Evolutionary conservation across 2,113 vertebrate species (phyloP), one percentile per base, ranked within the genome.

Genomic region (Cyrtonyx montezumae): DNA sequence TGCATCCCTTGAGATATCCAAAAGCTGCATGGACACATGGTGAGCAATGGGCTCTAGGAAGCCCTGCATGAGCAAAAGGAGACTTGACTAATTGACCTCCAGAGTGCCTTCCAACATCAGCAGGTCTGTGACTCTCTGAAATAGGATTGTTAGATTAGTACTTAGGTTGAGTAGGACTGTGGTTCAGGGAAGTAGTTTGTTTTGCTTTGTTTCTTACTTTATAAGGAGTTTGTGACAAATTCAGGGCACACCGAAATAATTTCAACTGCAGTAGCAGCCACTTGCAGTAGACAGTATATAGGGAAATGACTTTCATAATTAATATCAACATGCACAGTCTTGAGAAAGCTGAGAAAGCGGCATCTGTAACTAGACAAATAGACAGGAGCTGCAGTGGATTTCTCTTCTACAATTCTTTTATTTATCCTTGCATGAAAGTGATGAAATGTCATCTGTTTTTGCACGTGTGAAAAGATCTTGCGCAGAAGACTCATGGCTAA

Each of bases 381-480:
- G 87, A 63, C 26, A 88, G 66, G 66, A 91, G 80, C 53, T 74
- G 58, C 4, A 11, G 43, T 37, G 49, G 70, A 76, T 90, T 96
- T 96, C 85, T 92, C 55, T 91, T 96, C 76, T 40, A 66, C 6
- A 43, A 48, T 93, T 90, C 67, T 87, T 84, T 76, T 94, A 67
- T 90, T 96, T 95, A 91, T 91, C 79, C 46, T 74, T 88, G 84
- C 58, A 19, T 75, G 71, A 36, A 97, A 94, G 93, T 92, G 96
- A 93, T 96, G 96, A 97, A 93, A 95, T 90, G 61, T 94, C 93
- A 94, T 92, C 78, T 96, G 87, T 13, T 93, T 94, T 86, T 86
- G 65, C 91, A 97, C 2, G 51, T 97, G 95, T 90, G 92, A 96
- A 87, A 88, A 90, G 91, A 97, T 84, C 91, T 95, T 97, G 88